Evolutionary conservation across 2,113 vertebrate genomes (phyloP).

Genomic region (Saguinus imperator): DNA sequence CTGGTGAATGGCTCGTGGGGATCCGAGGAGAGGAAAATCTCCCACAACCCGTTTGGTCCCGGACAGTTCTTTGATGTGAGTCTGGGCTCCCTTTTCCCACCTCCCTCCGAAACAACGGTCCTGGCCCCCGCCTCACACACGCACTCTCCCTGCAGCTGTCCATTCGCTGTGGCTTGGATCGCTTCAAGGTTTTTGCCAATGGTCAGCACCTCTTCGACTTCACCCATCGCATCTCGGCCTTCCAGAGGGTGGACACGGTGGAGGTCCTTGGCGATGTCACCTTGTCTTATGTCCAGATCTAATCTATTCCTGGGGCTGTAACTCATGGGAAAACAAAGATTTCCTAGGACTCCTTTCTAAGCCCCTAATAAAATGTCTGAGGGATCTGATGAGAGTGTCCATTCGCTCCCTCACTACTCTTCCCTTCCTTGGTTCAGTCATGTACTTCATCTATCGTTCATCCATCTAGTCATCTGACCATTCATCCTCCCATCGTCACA

Average conservation of each 20-base stretch:
- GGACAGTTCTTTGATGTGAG: constrained; percentile 92
- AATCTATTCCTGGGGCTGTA: background rate
- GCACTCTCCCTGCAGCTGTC: constrained; percentile 83
- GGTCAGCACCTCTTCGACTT: constrained; percentile 89
- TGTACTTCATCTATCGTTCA: background rate
- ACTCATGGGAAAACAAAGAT: background rate
- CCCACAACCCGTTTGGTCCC: constrained; percentile 84
- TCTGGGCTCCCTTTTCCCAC: background rate
- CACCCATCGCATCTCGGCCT: constrained; percentile 80
- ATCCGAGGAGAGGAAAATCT: constrained; percentile 80
- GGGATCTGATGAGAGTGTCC: background rate
- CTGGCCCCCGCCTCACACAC: background rate
- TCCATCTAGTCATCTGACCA: too few relatives aligned
- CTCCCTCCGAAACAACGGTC: fast-evolving
- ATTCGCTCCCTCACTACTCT: background rate
- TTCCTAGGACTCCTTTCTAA: background rate
- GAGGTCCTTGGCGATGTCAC: constrained; percentile 86
- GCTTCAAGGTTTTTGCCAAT: constrained; percentile 88
- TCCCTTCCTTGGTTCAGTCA: background rate
- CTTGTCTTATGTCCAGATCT: constrained; percentile 88
- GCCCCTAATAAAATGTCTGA: constrained; percentile 47
- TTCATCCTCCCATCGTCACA: background rate
- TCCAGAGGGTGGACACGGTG: constrained; percentile 84
- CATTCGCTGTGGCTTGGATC: constrained; percentile 85
- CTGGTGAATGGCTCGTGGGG: constrained; percentile 84